These are phyloP conservation scores for Chrysogorgia sp. DNA, from an alignment of 92 coral and sea anemone species.

Conservation along the genomic window DNA sequence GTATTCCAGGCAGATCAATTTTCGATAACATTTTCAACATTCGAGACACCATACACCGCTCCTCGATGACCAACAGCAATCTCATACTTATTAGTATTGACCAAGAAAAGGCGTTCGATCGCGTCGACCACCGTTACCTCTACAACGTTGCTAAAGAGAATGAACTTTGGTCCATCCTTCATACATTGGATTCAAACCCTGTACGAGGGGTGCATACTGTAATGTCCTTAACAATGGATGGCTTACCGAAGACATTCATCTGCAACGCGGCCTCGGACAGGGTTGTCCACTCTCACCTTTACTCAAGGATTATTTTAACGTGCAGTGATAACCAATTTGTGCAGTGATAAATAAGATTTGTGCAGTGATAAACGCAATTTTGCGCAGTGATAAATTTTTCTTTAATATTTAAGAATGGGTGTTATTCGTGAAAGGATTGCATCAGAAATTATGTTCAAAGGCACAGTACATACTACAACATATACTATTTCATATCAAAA, in stretches of 20 bases:
- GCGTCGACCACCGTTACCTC: not conserved
- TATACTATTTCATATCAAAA: too few species aligned
- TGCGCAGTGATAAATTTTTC: too few species aligned
- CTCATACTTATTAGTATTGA: conserved; percentile 16
- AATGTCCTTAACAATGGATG: conserved; percentile 28
- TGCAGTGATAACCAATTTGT: too few species aligned
- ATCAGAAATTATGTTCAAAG: too few species aligned
- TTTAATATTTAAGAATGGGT: too few species aligned
- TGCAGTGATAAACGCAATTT: too few species aligned
- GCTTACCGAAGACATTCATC: conserved; percentile 9
- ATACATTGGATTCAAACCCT: conserved; percentile 37
- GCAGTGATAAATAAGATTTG: too few species aligned
- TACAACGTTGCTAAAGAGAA: conserved; percentile 11
- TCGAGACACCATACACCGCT: conserved; percentile 30
- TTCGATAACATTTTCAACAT: not conserved
- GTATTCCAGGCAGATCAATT: conserved; percentile 32
- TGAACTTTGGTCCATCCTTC: conserved; percentile 48
- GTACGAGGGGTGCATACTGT: conserved; percentile 35
- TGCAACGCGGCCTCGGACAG: conserved; percentile 46
- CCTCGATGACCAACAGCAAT: conserved; percentile 21
- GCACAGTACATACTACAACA: too few species aligned
- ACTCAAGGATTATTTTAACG: too few species aligned
- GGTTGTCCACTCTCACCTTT: conserved; percentile 24
- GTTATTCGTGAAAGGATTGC: too few species aligned
- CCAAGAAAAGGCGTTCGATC: conserved; percentile 32